phyloP scores from a whole-genome alignment of 2,113 vertebrate species.

The Gambusia affinis region DNA sequence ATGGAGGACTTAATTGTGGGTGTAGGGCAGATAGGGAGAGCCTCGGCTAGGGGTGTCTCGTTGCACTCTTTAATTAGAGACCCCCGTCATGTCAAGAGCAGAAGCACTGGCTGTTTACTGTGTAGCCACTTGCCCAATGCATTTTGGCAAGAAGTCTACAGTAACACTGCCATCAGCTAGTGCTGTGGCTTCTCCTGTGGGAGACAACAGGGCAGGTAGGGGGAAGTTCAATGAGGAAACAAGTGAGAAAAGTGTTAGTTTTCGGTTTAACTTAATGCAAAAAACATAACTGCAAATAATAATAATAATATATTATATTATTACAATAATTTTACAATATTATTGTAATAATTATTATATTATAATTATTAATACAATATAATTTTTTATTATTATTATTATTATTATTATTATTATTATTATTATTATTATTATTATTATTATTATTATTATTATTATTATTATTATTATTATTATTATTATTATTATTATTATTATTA shows the following conservation, averaged over 20 bases:
- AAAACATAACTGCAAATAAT: no score
- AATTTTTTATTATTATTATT: no score
- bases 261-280: neutral
- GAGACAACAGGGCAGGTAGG: slow-evolving; percentile 4
- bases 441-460: no score
- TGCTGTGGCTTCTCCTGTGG: slow-evolving; percentile 23
- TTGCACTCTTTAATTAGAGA: slow-evolving; percentile 79
- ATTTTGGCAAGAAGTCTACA: slow-evolving; percentile 60
- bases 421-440: no score
- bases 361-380: no score
- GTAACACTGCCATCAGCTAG: slow-evolving; percentile 58
- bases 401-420: no score
- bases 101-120: slow-evolving; percentile 62
- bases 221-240: neutral
- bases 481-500: no score
- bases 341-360: no score
- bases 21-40: slow-evolving; percentile 69
- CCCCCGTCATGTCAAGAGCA: slow-evolving; percentile 70
- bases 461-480: no score
- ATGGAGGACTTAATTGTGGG: slow-evolving; percentile 74
- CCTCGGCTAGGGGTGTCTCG: slow-evolving; percentile 65
- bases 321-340: no score
- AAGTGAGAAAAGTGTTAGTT: neutral
- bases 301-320: no score
- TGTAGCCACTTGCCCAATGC: slow-evolving; percentile 57